Percentiles rank a stretch among this genome's conserved stretches.
Conservation (phyloP, 2,888 invertebrate genomes). For the Poecilobothrus nobilitatus region DNA sequence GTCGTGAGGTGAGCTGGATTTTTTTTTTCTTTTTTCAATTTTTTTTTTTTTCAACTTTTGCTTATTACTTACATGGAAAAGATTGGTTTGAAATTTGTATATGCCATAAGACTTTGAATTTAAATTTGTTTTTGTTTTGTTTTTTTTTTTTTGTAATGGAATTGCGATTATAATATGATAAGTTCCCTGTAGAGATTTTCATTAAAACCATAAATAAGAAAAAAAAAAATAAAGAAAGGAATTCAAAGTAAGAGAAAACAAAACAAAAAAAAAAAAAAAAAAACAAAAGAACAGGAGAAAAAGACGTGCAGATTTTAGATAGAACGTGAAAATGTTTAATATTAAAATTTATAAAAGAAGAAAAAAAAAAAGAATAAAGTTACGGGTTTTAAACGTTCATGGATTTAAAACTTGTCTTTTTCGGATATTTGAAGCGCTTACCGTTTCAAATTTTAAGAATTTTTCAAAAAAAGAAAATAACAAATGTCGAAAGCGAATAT, state of each 20-base stretch:
- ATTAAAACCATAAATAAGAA: not conserved
- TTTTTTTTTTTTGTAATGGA: not conserved
- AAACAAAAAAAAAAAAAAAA: no score
- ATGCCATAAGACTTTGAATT: not conserved
- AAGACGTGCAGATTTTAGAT: constrained; percentile 3
- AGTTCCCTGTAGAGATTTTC: not conserved
- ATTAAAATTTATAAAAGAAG: not conserved
- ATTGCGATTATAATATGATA: not conserved
- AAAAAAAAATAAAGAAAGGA: not conserved
- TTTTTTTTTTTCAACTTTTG: not conserved
- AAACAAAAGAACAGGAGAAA: not conserved
- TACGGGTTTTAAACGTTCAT: not conserved
- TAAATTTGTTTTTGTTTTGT: not conserved
- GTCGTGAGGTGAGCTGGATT: not conserved
- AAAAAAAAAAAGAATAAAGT: no score
- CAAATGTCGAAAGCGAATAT: no score
- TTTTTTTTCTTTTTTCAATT: not conserved
- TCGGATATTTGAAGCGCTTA: no score
- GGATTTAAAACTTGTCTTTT: no score
- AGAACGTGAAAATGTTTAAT: not conserved
- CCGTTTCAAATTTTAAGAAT: no score
- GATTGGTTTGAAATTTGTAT: not conserved
- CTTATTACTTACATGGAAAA: not conserved
- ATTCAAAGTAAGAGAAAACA: not conserved
- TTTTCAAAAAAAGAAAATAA: no score